phyloP scores from a whole-genome alignment of 2,113 vertebrate species.

The Ursus arctos region DNA sequence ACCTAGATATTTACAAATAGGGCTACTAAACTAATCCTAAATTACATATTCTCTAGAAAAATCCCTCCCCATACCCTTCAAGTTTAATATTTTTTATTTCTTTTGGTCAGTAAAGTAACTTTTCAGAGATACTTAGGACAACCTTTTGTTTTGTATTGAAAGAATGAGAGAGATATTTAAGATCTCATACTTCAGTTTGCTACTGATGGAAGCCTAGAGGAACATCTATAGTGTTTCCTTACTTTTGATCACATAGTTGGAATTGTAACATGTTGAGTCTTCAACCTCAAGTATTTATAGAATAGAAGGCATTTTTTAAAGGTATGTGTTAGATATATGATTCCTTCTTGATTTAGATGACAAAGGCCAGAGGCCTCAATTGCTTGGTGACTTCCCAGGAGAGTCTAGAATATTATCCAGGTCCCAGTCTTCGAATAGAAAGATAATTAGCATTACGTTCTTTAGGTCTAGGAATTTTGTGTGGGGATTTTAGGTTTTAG shows the following conservation, averaged over 20 bases:
- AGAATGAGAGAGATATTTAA: neutral
- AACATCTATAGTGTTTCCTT: neutral
- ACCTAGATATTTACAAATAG: neutral
- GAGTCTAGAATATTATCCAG: neutral
- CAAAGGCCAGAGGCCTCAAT: neutral
- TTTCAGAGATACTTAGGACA: neutral
- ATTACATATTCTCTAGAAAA: neutral
- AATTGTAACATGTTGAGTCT: neutral
- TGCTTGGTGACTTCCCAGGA: neutral
- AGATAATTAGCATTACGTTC: neutral
- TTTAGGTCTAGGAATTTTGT: neutral
- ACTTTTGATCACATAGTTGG: constrained; percentile 25
- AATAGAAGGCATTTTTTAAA: neutral
- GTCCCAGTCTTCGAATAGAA: neutral
- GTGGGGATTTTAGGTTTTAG: neutral
- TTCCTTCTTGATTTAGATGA: neutral
- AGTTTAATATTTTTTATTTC: neutral
- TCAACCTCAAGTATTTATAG: neutral
- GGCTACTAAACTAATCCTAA: neutral
- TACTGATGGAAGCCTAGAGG: neutral
- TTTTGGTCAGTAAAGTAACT: neutral
- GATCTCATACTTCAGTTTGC: neutral
- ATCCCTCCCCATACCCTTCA: fast-evolving
- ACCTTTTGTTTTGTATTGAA: constrained; percentile 29
- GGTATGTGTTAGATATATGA: neutral